Evolutionary conservation across 1,140 invertebrate species (phyloP).

Genomic region (Cydia pomonella): DNA sequence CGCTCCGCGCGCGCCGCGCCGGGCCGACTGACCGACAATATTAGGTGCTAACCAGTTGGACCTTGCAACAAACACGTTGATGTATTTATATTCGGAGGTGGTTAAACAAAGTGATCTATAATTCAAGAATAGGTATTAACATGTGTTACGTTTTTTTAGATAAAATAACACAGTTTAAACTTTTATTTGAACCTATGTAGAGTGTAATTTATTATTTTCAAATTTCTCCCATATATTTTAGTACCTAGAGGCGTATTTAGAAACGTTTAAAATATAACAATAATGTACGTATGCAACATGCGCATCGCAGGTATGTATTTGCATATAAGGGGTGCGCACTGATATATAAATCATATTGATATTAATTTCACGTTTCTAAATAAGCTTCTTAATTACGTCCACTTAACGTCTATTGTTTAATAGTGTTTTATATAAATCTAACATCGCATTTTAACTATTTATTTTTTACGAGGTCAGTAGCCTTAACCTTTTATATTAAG

Average conservation of each 20-base stretch:
- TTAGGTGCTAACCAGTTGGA: constrained; percentile 77
- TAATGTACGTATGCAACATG: background rate
- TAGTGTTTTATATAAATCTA: constrained; percentile 64
- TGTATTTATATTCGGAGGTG: constrained; percentile 70
- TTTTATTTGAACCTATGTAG: constrained; percentile 69
- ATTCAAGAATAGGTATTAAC: constrained; percentile 74
- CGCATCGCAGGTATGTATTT: background rate
- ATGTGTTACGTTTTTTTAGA: constrained; percentile 74
- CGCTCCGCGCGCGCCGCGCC: constrained; percentile 36
- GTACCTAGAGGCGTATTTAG: constrained; percentile 38
- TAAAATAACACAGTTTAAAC: constrained; percentile 66
- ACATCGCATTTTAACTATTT: constrained; percentile 74
- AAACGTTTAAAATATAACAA: background rate
- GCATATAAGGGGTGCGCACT: background rate
- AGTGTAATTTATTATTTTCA: constrained; percentile 74
- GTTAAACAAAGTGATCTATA: constrained; percentile 69
- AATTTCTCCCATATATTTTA: constrained; percentile 69
- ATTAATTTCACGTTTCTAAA: constrained; percentile 9
- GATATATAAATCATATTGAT: background rate
- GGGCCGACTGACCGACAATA: constrained; percentile 77
- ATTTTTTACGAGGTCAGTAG: constrained; percentile 78
- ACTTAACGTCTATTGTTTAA: constrained; percentile 71
- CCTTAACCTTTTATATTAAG: constrained; percentile 55
- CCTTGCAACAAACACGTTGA: constrained; percentile 69
- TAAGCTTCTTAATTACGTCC: constrained; percentile 65